Conservation (phyloP, 2,797 vertebrate species). For the Prionace glauca region DNA sequence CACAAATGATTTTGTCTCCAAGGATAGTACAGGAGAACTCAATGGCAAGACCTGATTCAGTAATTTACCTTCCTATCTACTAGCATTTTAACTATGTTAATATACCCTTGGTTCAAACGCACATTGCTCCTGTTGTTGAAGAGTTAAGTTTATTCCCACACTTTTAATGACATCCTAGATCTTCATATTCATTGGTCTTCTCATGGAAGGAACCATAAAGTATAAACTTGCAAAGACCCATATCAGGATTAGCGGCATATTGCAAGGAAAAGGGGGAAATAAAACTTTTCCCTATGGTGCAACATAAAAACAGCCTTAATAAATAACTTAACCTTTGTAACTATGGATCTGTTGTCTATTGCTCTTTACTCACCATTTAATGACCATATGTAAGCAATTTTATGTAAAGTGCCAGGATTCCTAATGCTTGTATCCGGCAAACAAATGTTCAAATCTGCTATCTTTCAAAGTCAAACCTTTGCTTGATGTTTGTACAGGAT, state of each 20-base stretch:
- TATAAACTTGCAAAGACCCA: not conserved
- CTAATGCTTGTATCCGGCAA: not conserved
- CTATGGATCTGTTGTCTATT: slow-evolving; percentile 14
- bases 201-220: not conserved
- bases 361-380: not conserved
- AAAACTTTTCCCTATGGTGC: not conserved
- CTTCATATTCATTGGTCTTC: not conserved
- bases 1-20: not conserved
- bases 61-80: not conserved
- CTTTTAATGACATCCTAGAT: not conserved
- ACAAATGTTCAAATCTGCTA: slow-evolving; percentile 30
- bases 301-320: slow-evolving; percentile 12
- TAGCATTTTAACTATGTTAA: not conserved
- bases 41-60: not conserved
- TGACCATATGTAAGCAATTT: slow-evolving; percentile 18
- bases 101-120: not conserved
- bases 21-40: not conserved
- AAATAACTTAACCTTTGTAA: slow-evolving; percentile 23
- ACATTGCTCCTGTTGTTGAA: slow-evolving; percentile 9
- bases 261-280: not conserved
- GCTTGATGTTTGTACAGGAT: slow-evolving; percentile 15
- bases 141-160: not conserved
- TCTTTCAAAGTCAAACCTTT: slow-evolving; percentile 31
- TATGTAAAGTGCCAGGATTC: slow-evolving; percentile 19
- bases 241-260: not conserved